These are phyloP conservation scores for Ceratothoa steindachneri DNA, from an alignment of 2,888 invertebrate genomes.

Conservation along the genomic window DNA sequence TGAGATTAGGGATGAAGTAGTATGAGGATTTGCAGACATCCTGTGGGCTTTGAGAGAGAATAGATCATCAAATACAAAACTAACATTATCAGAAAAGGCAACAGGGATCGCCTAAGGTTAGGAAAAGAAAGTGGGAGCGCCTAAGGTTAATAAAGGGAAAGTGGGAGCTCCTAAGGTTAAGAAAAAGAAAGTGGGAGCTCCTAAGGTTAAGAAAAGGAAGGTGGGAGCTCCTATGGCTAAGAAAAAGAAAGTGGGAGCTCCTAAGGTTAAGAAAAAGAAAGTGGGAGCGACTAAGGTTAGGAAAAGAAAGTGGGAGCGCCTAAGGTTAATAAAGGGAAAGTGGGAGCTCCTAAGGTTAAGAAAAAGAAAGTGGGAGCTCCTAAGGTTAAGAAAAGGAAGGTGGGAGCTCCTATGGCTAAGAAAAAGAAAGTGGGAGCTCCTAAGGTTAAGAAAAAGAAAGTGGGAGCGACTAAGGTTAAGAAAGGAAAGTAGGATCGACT, in stretches of 20 bases:
- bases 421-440: not conserved
- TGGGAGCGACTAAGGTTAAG: not conserved
- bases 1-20: too few relatives aligned
- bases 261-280: not conserved
- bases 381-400: not conserved
- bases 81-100: too few relatives aligned
- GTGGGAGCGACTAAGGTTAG: not conserved
- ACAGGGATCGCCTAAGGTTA: too few relatives aligned
- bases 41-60: too few relatives aligned
- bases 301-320: not conserved
- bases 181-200: too few relatives aligned
- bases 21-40: too few relatives aligned
- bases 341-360: not conserved
- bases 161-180: too few relatives aligned
- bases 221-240: slow-evolving; percentile 10
- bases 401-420: not conserved
- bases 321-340: not conserved
- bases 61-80: too few relatives aligned
- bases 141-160: too few relatives aligned
- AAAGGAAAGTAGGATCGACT: not conserved
- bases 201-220: not conserved
- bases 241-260: not conserved
- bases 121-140: too few relatives aligned
- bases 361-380: not conserved
- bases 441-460: not conserved